Base-by-base conservation (phyloP, 2,888 invertebrate genomes). In the Oxycera nigricornis region DNA sequence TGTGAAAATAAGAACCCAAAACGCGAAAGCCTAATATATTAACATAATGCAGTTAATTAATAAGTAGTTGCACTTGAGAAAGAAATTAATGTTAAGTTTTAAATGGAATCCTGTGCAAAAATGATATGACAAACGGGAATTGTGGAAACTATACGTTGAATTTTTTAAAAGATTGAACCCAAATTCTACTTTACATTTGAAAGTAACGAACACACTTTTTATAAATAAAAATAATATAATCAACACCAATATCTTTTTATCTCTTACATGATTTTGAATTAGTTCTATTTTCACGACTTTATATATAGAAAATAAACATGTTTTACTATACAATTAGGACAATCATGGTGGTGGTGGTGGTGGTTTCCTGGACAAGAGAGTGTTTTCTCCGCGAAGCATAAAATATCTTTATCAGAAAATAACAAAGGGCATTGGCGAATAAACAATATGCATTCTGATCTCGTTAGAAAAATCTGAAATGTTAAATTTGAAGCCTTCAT, bases 361-460 rank as follows among this genome's bases (percentile, higher is more conserved):
- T 68, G 52, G 67, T 59, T 75, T 73, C 28, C 20, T 75, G 70
- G 73, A 76, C 6, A 73, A 73, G 57, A 72, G 68, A 62, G 24
- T 74, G 41, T 76, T 76, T 70, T 55, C 77, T 41, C 59, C 75
- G 46, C 52, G 28, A 65, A 75, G 77, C 61, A 55, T 77, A 57
- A 74, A 61, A 30, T 77, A 75, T 62, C 55, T 77, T 62, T 75
- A 74, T 70, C 50, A 68, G 20, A 76, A 75, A 68, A 72, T 76
- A 30, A 57, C 65, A 20, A 74, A 74, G 20, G 28, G 50, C 30
- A 68, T 46, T 14, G 9, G 50, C 17, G 50, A 68, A 24, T 68
- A 2, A 20, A 50, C 20, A 46, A 14, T 9, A 41, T 1, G 35
- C 55, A 50, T 55, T 55, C 24, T 14, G 46, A 46, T 46, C 46